Conservation (phyloP, 2,888 invertebrate genomes). For the Scaptomyza polygonia region DNA sequence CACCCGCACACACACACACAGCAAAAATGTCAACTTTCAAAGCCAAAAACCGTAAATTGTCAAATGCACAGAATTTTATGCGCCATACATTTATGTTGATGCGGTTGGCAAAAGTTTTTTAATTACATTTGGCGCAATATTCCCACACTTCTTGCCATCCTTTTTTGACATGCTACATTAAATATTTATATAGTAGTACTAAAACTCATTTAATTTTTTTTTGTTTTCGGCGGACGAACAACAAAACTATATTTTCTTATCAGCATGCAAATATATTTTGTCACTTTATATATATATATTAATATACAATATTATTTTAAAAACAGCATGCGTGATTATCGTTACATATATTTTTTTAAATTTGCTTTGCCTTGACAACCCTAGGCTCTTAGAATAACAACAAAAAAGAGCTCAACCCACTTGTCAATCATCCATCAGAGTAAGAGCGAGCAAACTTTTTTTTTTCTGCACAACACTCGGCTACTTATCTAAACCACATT, state of each 20-base stretch:
- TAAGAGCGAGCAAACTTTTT: slow-evolving; percentile 43
- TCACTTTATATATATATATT: slow-evolving; percentile 1
- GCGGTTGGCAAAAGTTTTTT: slow-evolving; percentile 79
- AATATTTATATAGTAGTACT: slow-evolving; percentile 4
- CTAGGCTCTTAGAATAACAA: not conserved
- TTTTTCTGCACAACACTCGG: slow-evolving; percentile 46
- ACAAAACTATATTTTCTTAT: slow-evolving; percentile 33
- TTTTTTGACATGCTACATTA: slow-evolving; percentile 20
- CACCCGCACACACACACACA: slow-evolving; percentile 14
- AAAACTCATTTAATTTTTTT: slow-evolving; percentile 77
- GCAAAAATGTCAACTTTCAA: slow-evolving; percentile 65
- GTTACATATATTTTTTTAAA: slow-evolving; percentile 45
- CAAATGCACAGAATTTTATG: slow-evolving; percentile 72
- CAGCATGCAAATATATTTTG: slow-evolving; percentile 25
- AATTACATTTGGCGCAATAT: slow-evolving; percentile 68
- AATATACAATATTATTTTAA: not conserved
- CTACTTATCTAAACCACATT: slow-evolving; percentile 67
- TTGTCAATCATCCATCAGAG: slow-evolving; percentile 63
- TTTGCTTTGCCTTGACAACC: slow-evolving; percentile 27
- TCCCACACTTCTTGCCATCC: not conserved
- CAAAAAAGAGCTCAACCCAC: slow-evolving; percentile 11
- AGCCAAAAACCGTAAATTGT: slow-evolving; percentile 68
- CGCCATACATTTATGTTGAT: slow-evolving; percentile 78
- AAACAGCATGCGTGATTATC: slow-evolving; percentile 1
- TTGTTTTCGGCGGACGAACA: slow-evolving; percentile 23